Evolutionary conservation across 2,113 vertebrate genomes (phyloP).

Genomic region (Silurus glanis): DNA sequence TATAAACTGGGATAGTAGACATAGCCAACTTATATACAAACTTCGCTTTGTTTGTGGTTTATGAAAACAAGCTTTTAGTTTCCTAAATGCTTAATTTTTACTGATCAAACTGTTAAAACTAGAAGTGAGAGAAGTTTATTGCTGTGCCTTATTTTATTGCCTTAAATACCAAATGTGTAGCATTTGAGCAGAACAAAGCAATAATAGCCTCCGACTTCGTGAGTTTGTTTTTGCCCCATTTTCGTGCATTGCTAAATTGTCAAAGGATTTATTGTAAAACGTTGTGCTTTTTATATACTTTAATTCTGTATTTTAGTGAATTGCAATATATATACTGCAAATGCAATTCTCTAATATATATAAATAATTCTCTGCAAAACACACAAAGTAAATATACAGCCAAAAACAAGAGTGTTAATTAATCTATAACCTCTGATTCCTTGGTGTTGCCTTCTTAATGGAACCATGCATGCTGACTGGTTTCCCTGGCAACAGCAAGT

Average conservation of each 20-base stretch:
- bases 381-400: neutral
- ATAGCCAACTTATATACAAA: neutral
- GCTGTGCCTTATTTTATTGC: neutral
- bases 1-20: neutral
- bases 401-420: conserved; percentile 26
- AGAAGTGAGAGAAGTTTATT: neutral
- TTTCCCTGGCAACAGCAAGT: conserved; percentile 37
- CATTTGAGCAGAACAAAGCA: conserved; percentile 2
- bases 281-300: neutral
- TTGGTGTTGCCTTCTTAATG: conserved; percentile 18
- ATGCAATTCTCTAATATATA: too few relatives aligned
- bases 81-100: neutral
- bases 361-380: neutral
- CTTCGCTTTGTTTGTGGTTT: neutral
- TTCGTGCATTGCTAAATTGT: conserved; percentile 15
- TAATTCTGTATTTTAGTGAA: neutral
- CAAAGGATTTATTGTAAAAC: conserved; percentile 23
- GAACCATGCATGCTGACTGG: conserved; percentile 31
- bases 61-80: neutral
- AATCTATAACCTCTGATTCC: conserved; percentile 5
- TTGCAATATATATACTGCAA: neutral
- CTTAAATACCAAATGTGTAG: neutral
- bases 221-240: conserved; percentile 16
- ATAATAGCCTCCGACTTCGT: neutral
- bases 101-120: neutral